A percentile compares a stretch with the other conserved stretches of the same genome.
Conservation (phyloP, 1,140 invertebrate species). For the Hycleus phaleratus region DNA sequence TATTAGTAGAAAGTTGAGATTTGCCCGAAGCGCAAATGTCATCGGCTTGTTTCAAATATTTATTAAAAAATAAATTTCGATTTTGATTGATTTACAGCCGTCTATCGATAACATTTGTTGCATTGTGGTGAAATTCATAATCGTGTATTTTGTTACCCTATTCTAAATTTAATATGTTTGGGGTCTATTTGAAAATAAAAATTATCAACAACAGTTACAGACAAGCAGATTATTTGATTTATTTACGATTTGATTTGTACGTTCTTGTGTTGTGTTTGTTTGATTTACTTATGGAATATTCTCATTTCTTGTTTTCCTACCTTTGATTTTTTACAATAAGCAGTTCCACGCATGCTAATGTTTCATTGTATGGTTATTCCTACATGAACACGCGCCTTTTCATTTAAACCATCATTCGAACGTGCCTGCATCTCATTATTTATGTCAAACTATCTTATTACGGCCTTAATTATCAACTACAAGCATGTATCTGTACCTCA, state of each 20-base stretch:
- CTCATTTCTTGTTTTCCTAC: no score
- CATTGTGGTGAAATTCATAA: slow-evolving; percentile 25
- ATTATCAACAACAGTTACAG: slow-evolving; percentile 3
- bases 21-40: background rate
- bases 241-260: no score
- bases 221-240: no score
- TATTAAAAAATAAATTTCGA: slow-evolving; percentile 24
- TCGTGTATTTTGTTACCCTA: slow-evolving; percentile 24
- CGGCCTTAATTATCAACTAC: slow-evolving; percentile 16
- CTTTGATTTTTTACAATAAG: background rate
- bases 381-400: slow-evolving; percentile 13
- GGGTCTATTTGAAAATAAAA: slow-evolving; percentile 23
- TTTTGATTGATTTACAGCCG: slow-evolving; percentile 25
- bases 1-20: no score
- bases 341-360: slow-evolving; percentile 13
- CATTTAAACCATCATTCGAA: slow-evolving; percentile 10
- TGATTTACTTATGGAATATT: no score
- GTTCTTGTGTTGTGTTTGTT: no score
- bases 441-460: slow-evolving; percentile 14
- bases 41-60: slow-evolving; percentile 14
- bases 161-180: slow-evolving; percentile 25
- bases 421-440: slow-evolving; percentile 17
- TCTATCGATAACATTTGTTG: slow-evolving; percentile 21
- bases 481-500: background rate
- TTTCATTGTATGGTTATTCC: slow-evolving; percentile 21